These are phyloP conservation scores for Macrocentrus cingulum DNA, from an alignment of 1,140 invertebrate species.

Conservation along the genomic window DNA sequence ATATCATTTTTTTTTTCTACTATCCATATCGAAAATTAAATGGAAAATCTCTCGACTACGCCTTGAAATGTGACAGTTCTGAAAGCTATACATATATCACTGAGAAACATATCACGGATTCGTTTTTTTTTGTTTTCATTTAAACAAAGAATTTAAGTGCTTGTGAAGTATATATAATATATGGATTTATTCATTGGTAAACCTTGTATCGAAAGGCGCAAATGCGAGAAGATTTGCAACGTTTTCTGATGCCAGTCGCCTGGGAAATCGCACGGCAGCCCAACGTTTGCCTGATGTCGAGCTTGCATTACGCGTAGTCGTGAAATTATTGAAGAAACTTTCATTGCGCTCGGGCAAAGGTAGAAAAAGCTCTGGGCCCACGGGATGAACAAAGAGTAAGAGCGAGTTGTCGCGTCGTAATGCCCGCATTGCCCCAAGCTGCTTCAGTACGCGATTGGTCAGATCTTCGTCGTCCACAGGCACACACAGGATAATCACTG, in stretches of 20 bases:
- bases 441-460: slow-evolving; percentile 43
- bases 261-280: slow-evolving; percentile 11
- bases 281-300: neutral
- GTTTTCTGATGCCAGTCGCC: slow-evolving; percentile 34
- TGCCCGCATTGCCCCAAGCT: slow-evolving; percentile 48
- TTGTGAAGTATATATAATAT: neutral
- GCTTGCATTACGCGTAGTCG: slow-evolving; percentile 17
- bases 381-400: slow-evolving; percentile 48
- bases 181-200: slow-evolving; percentile 7
- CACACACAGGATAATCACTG: slow-evolving; percentile 53
- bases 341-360: neutral
- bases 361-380: slow-evolving; percentile 46
- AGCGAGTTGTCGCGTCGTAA: slow-evolving; percentile 39
- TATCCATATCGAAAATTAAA: no score
- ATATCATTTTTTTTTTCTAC: no score
- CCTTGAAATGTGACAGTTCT: no score
- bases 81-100: no score
- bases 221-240: slow-evolving; percentile 47
- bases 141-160: no score
- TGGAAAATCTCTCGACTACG: no score
- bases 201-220: slow-evolving; percentile 52
- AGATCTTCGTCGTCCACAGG: slow-evolving; percentile 48
- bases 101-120: no score
- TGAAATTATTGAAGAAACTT: slow-evolving; percentile 29
- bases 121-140: no score